Conservation (phyloP, 1,140 invertebrate genomes). For the Drosophila kanapiae region DNA sequence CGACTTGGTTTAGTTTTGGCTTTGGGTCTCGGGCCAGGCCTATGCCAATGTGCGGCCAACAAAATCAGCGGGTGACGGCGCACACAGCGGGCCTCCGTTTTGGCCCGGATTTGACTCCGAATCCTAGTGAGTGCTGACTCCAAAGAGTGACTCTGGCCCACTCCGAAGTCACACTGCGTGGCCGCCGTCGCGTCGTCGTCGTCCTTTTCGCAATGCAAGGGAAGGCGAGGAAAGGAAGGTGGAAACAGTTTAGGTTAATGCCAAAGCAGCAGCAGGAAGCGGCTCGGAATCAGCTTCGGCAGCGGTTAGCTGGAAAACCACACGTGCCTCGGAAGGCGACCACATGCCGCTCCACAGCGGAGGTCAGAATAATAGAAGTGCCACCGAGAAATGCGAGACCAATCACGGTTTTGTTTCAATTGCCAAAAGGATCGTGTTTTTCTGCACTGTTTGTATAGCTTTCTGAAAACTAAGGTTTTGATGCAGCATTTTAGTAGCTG, state of each 20-base stretch:
- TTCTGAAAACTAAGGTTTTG: neutral
- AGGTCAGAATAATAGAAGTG: slow-evolving; percentile 49
- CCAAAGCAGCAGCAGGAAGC: slow-evolving; percentile 67
- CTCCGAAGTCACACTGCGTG: slow-evolving; percentile 69
- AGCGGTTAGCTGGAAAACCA: slow-evolving; percentile 83
- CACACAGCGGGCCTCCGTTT: slow-evolving; percentile 66
- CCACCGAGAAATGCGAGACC: slow-evolving; percentile 34
- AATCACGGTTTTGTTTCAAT: slow-evolving; percentile 1
- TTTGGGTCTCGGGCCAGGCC: slow-evolving; percentile 16
- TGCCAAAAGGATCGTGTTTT: slow-evolving; percentile 8
- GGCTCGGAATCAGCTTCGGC: slow-evolving; percentile 29
- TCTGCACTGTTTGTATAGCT: neutral
- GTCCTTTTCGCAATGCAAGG: slow-evolving; percentile 38
- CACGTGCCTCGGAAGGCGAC: slow-evolving; percentile 79
- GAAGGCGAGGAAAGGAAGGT: slow-evolving; percentile 46
- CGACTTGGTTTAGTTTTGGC: slow-evolving; percentile 28
- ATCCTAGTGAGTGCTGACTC: slow-evolving; percentile 15
- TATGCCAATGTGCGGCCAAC: slow-evolving; percentile 70
- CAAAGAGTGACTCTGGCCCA: slow-evolving; percentile 13
- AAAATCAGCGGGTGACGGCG: slow-evolving; percentile 71
- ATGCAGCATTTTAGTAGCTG: neutral
- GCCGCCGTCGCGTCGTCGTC: slow-evolving; percentile 51
- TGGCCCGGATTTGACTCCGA: slow-evolving; percentile 51
- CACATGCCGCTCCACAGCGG: slow-evolving; percentile 65
- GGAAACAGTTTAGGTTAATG: slow-evolving; percentile 83